Base-by-base conservation (phyloP, 2,888 invertebrate genomes). In the Pinctada fucata region DNA sequence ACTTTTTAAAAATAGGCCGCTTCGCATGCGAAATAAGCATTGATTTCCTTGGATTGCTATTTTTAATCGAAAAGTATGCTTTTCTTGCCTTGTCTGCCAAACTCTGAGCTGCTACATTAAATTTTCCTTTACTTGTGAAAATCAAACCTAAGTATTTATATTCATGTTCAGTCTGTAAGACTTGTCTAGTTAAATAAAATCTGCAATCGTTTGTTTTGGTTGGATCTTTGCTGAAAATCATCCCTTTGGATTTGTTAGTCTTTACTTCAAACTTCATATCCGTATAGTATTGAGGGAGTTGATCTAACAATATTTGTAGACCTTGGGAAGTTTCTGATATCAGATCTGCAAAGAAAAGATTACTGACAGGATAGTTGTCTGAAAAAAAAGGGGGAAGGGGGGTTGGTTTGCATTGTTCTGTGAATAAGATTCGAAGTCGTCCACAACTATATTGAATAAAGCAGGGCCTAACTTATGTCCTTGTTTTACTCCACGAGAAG, bases 261-360 rank as follows among this genome's bases (percentile, higher is more conserved):
- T 69, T 48, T 8, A 69, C 69, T 48, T 69, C 47, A 47, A 48
- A 48, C 69, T 69, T 10, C 13, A 45, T 47, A 69, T 69, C 47
- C 48, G 2, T 69, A 48, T 48, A 69, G 48, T 69, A 69, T 48
- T 69, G n/a, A 47, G 5, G 47, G 5, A 69, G 48, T n/a, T 3
- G 8, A 69, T 48, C 48, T 48, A 45, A 48, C n/a, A 45, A 69
- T 47, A n/a, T 45, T 10, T 69, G 69, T 5, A 69, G 48, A 45
- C 69, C 69, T 47, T 45, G 48, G 45, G 69, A n/a, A 8, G 69
- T 47, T 48, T 69, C 45, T 47, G 48, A 69, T 47, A 69, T 69
- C 48, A 69, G 48, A 48, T 69, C 69, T 47, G 69, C 69, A 69
- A 48, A 69, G 48, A 69, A 69, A 13, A 68, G n/a, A 48, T 69